Evolutionary conservation across 2,888 invertebrate species (phyloP).

Genomic region (Tromatobia lineatoria): DNA sequence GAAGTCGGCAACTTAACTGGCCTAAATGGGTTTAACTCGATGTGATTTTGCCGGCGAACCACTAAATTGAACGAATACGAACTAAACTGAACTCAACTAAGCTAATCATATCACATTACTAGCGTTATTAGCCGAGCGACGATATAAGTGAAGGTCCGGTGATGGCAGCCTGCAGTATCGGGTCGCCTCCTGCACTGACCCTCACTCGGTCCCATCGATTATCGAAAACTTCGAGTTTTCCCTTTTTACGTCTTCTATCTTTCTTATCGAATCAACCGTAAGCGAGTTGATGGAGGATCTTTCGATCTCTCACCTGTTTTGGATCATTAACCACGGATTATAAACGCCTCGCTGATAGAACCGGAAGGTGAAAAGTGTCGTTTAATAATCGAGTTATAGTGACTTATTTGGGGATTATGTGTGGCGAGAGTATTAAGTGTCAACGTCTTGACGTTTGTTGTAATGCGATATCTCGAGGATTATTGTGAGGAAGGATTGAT

Average conservation of each 20-base stretch:
- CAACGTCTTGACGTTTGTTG: neutral
- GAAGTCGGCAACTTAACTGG: slow-evolving; percentile 83
- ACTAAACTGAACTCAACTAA: slow-evolving; percentile 85
- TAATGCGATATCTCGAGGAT: neutral
- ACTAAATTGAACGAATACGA: slow-evolving; percentile 85
- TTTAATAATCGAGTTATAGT: neutral
- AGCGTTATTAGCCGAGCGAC: slow-evolving; percentile 85
- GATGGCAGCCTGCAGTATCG: slow-evolving; percentile 84
- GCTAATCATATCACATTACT: slow-evolving; percentile 86
- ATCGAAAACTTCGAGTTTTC: slow-evolving; percentile 40
- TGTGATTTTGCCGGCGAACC: slow-evolving; percentile 85
- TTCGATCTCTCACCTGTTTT: neutral
- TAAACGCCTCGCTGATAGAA: neutral
- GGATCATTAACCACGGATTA: neutral
- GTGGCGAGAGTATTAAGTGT: neutral
- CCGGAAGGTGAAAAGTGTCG: slow-evolving; percentile 6
- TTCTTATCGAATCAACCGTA: neutral
- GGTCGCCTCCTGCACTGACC: slow-evolving; percentile 84
- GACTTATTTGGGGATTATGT: neutral
- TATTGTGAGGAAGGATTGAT: neutral
- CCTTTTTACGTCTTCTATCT: slow-evolving; percentile 15
- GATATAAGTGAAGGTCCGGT: slow-evolving; percentile 85
- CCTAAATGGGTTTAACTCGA: slow-evolving; percentile 85
- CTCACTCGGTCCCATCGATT: slow-evolving; percentile 76
- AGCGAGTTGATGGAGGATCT: neutral